Evolutionary conservation across 2,797 vertebrate genomes (phyloP), one percentile per base, ranked within the genome.

Genomic region (Sternotherus odoratus): DNA sequence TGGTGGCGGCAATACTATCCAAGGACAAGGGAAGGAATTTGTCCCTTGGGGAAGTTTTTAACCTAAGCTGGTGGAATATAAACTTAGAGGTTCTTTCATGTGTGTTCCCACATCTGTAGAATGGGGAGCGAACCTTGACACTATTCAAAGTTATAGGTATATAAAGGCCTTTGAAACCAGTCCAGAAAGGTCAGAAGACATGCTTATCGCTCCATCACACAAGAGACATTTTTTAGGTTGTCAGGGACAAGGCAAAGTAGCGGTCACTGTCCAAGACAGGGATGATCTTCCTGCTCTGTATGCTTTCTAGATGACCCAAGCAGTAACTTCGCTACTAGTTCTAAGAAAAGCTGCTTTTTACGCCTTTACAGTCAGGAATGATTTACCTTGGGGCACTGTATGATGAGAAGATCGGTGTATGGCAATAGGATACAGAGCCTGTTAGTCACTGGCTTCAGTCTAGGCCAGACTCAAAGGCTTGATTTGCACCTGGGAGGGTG

Each of bases 341-440:
- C 88, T 84, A 23, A 66, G 88, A 63, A 60, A 63, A 57, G 69
- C 28, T 54, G 50, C 8, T 88, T 60, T 82, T 36, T 87, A 50
- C 12, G 86, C 43, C 12, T 91, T 87, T 89, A 5, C 77, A 13
- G 90, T 50, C 83, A 86, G 81, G 85, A 85, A 63, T 79, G 7
- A 89, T 81, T 93, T 91, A 90, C 88, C 93, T 87, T 6, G 24
- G 74, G 77, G 82, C 48, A 77, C 3, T 91, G 81, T 26, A 19
- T 0, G 43, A 81, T 4, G 5, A 17, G 54, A 24, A 85, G 86
- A 79, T 51, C 19, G 53, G 53, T 48, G 46, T 48, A 48, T 5
- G 4, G 53, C 91, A 54, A 94, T 1, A 84, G 94, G 63, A 78
- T 51, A 69, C 83, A 78, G 77, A 77, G 39, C 85, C 85, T 83